These are phyloP conservation scores for Andrena bicolor DNA, from an alignment of 2,888 invertebrate genomes.

Conservation along the genomic window DNA sequence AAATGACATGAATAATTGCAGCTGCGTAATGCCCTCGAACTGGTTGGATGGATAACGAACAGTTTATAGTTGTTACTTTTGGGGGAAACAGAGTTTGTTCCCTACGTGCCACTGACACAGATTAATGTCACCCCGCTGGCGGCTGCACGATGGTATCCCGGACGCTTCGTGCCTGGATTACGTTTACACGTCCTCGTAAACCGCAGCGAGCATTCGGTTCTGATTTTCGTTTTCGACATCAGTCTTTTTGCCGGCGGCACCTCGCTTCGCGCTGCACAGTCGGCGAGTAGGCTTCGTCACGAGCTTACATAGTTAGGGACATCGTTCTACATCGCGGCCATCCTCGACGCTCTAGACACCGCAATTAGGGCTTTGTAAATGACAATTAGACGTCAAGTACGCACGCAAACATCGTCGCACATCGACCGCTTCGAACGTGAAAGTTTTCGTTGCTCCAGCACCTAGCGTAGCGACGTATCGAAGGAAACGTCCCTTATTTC, in stretches of 20 bases:
- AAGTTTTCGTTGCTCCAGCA: slow-evolving; percentile 16
- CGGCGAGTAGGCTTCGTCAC: slow-evolving; percentile 42
- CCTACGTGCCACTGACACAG: slow-evolving; percentile 66
- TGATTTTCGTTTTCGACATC: slow-evolving; percentile 19
- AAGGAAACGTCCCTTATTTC: background rate
- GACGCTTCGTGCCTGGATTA: slow-evolving; percentile 62
- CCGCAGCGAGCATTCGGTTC: slow-evolving; percentile 48
- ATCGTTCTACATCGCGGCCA: background rate
- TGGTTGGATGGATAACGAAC: slow-evolving; percentile 36
- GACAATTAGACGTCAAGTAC: slow-evolving; percentile 6
- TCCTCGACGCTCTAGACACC: slow-evolving; percentile 3
- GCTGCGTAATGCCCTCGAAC: slow-evolving; percentile 48
- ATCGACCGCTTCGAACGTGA: slow-evolving; percentile 23
- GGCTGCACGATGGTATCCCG: slow-evolving; percentile 66
- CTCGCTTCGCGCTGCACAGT: slow-evolving; percentile 63
- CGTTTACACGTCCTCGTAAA: slow-evolving; percentile 18
- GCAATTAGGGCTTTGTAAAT: slow-evolving; percentile 39
- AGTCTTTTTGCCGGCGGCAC: slow-evolving; percentile 50
- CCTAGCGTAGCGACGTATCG: background rate
- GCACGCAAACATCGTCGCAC: slow-evolving; percentile 44
- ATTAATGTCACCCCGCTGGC: slow-evolving; percentile 68
- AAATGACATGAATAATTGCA: slow-evolving; percentile 5
- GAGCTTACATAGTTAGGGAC: background rate
- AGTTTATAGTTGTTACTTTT: slow-evolving; percentile 68
- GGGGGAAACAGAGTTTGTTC: slow-evolving; percentile 78